Evolutionary conservation across 2,888 invertebrate genomes (phyloP), one percentile per base, ranked within the genome.

Genomic region (Leptinotarsa peninsularis): DNA sequence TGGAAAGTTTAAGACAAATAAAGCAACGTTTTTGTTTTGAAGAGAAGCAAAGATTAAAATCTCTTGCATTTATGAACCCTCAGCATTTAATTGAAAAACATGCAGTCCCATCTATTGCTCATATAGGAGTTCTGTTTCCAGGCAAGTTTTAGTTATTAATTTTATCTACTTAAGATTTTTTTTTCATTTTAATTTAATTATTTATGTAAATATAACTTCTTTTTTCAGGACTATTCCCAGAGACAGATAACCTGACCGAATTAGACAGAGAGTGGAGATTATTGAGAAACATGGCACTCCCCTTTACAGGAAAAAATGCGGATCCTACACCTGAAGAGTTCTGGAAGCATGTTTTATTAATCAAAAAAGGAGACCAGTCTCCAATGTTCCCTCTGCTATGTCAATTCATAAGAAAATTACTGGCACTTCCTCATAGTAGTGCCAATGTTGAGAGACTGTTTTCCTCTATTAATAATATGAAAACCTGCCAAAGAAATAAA

Each of bases 321-420:
- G 27, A 27, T 27, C 27, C 27, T 27, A 27, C 27, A 27, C 27
- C 27, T 27, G 27, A 27, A 27, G 27, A 27, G 27, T 27, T 27
- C 27, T 27, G 27, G 27, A 27, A 27, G 27, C 27, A 27, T 27
- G 27, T 27, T 27, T 27, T 27, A 27, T 27, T 27, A 27, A 21
- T 14, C 66, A 33, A 66, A n/a, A 43, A 7, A 66, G 66, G 27
- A 66, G 66, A 21, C 66, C 66, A 21, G 66, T 66, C 66, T 66
- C 66, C 66, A 66, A 66, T 66, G 66, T 66, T 66, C 43, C 66
- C 66, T 43, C 66, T 66, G 23, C 66, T 66, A 66, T 66, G 23
- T 43, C 33, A 66, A 66, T 66, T 66, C 23, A 43, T 66, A 17
- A 66, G 23, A 66, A 66, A 66, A 66, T 66, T 66, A 66, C 66